phyloP scores from a whole-genome alignment of 1,140 invertebrate genomes.

The Matsumurasca onukii region DNA sequence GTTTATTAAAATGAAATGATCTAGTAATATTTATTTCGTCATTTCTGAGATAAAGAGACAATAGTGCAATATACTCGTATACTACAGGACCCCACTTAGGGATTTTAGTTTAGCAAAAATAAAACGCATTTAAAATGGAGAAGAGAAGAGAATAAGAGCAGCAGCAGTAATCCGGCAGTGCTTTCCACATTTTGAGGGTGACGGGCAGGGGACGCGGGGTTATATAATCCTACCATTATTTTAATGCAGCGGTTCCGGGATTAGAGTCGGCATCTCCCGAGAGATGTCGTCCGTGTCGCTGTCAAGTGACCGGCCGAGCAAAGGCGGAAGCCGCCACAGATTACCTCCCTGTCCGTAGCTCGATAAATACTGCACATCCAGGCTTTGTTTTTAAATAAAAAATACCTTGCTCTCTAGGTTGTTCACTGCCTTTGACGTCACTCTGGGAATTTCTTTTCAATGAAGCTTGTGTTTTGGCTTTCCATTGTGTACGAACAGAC shows the following conservation, averaged over 20 bases:
- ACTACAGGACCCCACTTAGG: too few relatives aligned
- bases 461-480: too few relatives aligned
- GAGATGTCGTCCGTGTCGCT: conserved; percentile 25
- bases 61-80: too few relatives aligned
- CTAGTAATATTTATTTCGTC: too few relatives aligned
- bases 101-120: too few relatives aligned
- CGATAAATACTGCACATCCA: conserved; percentile 20
- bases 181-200: conserved; percentile 2
- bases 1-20: too few relatives aligned
- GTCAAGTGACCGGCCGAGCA: conserved; percentile 21
- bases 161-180: conserved; percentile 15
- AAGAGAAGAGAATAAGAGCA: background rate
- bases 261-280: conserved; percentile 15
- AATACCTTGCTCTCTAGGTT: conserved; percentile 5
- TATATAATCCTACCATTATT: conserved; percentile 27
- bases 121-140: background rate
- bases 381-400: conserved; percentile 4
- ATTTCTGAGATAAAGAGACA: too few relatives aligned
- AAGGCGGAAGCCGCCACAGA: conserved; percentile 28
- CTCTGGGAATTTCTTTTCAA: too few relatives aligned
- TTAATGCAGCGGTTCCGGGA: conserved; percentile 30
- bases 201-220: background rate
- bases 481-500: too few relatives aligned
- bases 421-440: background rate
- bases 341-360: conserved; percentile 4